A percentile compares a stretch with the other conserved stretches of the same genome.
phyloP scores from a whole-genome alignment of 2,888 invertebrate genomes.

The Hofmannophila pseudospretella region DNA sequence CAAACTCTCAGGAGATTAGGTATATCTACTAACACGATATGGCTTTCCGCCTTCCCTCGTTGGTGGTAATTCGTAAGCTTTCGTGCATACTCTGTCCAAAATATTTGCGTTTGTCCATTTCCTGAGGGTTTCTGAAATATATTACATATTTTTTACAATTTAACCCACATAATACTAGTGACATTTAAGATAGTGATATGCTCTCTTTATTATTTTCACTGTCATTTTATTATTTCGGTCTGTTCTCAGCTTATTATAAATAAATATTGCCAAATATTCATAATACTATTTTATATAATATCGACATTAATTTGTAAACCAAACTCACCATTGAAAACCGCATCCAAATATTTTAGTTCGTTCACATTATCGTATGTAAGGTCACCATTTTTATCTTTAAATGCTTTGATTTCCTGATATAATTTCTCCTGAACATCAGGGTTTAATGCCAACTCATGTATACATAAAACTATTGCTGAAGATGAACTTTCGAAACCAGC shows the following conservation, averaged over 20 bases:
- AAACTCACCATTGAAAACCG: slow-evolving; percentile 46
- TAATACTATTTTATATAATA: no score
- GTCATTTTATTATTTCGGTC: no score
- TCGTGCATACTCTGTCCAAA: slow-evolving; percentile 68
- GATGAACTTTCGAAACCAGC: slow-evolving; percentile 70
- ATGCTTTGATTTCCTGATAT: slow-evolving; percentile 43
- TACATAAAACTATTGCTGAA: slow-evolving; percentile 42
- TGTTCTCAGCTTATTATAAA: no score
- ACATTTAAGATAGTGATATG: no score
- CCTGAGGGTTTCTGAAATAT: slow-evolving; percentile 58
- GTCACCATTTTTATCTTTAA: slow-evolving; percentile 31
- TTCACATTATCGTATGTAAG: slow-evolving; percentile 39
- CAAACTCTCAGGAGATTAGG: no score
- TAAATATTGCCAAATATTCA: no score
- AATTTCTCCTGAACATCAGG: slow-evolving; percentile 58
- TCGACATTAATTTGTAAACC: no score
- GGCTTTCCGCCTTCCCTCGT: slow-evolving; percentile 47
- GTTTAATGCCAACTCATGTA: slow-evolving; percentile 61
- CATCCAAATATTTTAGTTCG: slow-evolving; percentile 52
- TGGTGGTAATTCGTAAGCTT: slow-evolving; percentile 62
- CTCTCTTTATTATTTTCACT: no score
- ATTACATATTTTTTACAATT: no score
- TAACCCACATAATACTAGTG: no score
- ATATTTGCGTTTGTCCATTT: slow-evolving; percentile 65
- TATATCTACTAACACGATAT: slow-evolving; percentile 32